A percentile compares a stretch with the other conserved stretches of the same genome.
phyloP scores from a whole-genome alignment of 2,797 vertebrate species.

The Oophaga sylvatica region DNA sequence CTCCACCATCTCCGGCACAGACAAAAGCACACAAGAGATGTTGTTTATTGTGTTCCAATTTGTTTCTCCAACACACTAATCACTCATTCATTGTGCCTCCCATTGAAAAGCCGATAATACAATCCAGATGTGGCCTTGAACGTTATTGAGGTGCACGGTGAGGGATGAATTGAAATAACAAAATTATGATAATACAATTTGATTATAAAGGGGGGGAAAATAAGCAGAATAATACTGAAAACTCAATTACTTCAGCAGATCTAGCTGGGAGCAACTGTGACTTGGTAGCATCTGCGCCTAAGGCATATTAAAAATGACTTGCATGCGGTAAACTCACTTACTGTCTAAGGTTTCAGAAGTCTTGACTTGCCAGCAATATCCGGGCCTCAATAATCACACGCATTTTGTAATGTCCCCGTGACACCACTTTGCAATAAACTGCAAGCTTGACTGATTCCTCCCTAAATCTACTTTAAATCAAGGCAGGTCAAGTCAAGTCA shows the following conservation, averaged over 20 bases:
- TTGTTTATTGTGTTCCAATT: conserved; percentile 44
- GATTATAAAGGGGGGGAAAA: conserved; percentile 76
- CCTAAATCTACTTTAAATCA: conserved; percentile 23
- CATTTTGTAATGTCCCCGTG: conserved; percentile 52
- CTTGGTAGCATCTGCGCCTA: conserved; percentile 64
- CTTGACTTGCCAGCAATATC: conserved; percentile 59
- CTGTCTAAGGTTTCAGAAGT: conserved; percentile 54
- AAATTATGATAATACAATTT: conserved; percentile 82
- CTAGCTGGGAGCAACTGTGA: conserved; percentile 65
- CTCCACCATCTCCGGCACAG: neutral
- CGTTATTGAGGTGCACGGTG: conserved; percentile 64
- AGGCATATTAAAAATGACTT: conserved; percentile 68
- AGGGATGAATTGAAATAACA: conserved; percentile 76
- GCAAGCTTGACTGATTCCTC: conserved; percentile 28
- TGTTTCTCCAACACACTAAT: conserved; percentile 52
- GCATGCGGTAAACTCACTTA: conserved; percentile 44
- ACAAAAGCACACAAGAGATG: conserved; percentile 25
- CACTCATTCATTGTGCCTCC: conserved; percentile 52
- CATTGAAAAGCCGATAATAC: conserved; percentile 45
- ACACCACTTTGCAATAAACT: conserved; percentile 48
- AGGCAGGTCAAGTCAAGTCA: conserved; percentile 35
- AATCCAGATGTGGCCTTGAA: conserved; percentile 64
- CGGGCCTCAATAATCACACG: conserved; percentile 28
- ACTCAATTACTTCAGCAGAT: conserved; percentile 67
- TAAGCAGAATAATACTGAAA: conserved; percentile 68